Evolutionary conservation across 1,140 invertebrate genomes (phyloP).

Genomic region (Neodiprion pinetum): DNA sequence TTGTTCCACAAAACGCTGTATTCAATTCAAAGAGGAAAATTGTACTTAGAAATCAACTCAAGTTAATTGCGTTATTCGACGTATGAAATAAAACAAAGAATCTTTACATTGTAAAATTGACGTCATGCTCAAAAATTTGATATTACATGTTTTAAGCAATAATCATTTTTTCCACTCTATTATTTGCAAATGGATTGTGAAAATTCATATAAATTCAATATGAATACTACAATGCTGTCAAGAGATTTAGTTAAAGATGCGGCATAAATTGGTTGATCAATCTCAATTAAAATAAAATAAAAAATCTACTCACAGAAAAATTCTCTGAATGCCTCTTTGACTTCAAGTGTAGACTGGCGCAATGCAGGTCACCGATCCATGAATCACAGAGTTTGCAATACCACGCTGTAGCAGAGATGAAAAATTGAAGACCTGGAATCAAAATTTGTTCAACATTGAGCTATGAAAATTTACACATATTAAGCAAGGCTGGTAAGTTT

Average conservation of each 20-base stretch:
- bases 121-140: too few relatives aligned
- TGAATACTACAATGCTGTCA: too few relatives aligned
- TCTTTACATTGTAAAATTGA: not conserved
- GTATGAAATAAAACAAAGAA: not conserved
- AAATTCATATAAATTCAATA: slow-evolving; percentile 13
- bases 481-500: slow-evolving; percentile 38
- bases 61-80: not conserved
- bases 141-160: slow-evolving; percentile 17
- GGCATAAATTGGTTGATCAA: too few relatives aligned
- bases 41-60: slow-evolving; percentile 17
- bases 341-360: slow-evolving; percentile 83
- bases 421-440: slow-evolving; percentile 79
- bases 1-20: slow-evolving; percentile 77
- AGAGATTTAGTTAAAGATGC: too few relatives aligned
- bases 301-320: slow-evolving; percentile 72
- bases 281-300: not conserved
- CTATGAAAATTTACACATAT: slow-evolving; percentile 13
- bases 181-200: slow-evolving; percentile 12
- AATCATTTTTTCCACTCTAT: slow-evolving; percentile 18
- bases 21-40: slow-evolving; percentile 23
- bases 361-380: slow-evolving; percentile 88
- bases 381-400: slow-evolving; percentile 86
- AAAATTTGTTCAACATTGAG: slow-evolving; percentile 43
- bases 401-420: slow-evolving; percentile 85
- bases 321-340: slow-evolving; percentile 78